phyloP scores from a whole-genome alignment of 92 coral and sea anemone genomes.

The Diadumene lineata region DNA sequence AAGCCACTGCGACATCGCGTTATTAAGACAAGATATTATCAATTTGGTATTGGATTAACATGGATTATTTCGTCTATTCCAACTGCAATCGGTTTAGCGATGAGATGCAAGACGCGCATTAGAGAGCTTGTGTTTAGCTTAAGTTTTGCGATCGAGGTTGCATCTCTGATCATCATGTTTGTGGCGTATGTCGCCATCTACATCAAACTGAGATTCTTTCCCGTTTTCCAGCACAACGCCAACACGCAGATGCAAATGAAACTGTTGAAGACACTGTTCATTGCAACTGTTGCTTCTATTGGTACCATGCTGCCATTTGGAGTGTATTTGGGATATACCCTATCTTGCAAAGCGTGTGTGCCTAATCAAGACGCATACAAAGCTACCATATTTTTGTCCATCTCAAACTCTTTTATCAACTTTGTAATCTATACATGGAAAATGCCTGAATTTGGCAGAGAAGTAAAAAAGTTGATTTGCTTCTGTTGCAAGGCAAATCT shows the following conservation, averaged over 20 bases:
- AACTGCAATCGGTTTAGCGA: neutral
- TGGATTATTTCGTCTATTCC: conserved; percentile 9
- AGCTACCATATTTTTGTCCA: neutral
- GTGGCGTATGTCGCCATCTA: conserved; percentile 9
- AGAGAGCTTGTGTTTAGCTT: neutral
- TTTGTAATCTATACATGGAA: neutral
- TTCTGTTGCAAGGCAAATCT: neutral
- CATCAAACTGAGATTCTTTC: conserved; percentile 9
- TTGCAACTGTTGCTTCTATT: conserved; percentile 11
- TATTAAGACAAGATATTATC: conserved; percentile 9
- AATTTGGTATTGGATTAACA: neutral
- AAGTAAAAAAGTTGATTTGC: neutral
- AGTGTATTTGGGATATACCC: neutral
- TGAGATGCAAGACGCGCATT: neutral
- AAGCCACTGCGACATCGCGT: conserved; percentile 20
- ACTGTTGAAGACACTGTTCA: conserved; percentile 24
- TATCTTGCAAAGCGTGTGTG: neutral
- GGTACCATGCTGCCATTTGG: neutral
- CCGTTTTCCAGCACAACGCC: conserved; percentile 17
- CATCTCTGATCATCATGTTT: neutral
- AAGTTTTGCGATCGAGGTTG: neutral
- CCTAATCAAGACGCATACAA: neutral
- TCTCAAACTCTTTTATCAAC: neutral
- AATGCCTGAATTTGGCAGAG: neutral
- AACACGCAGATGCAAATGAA: conserved; percentile 18